Evolutionary conservation across 2,113 vertebrate species (phyloP).

Genomic region (Tringa solitaria): DNA sequence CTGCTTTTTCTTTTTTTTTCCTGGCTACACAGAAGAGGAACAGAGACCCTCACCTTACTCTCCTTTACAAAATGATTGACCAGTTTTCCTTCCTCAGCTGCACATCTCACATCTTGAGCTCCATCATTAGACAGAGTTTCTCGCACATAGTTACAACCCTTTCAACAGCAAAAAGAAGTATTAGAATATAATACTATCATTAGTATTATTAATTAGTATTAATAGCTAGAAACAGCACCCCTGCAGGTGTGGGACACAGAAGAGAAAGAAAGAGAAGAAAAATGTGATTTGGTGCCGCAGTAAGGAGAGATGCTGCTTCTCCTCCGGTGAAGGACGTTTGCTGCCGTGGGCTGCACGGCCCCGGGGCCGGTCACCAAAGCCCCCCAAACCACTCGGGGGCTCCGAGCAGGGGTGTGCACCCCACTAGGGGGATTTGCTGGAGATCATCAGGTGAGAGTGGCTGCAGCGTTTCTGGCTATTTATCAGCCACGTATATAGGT

Average conservation of each 20-base stretch:
- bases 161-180: background rate
- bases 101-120: background rate
- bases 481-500: background rate
- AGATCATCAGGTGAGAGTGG: background rate
- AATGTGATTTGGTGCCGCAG: background rate
- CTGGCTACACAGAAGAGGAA: background rate
- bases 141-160: background rate
- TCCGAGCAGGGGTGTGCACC: background rate
- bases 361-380: background rate
- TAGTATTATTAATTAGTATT: background rate
- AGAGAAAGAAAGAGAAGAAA: background rate
- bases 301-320: background rate
- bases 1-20: background rate
- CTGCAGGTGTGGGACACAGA: background rate
- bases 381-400: background rate
- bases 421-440: background rate
- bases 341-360: fast-evolving
- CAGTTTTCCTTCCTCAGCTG: background rate
- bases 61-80: background rate
- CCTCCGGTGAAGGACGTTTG: fast-evolving
- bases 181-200: background rate
- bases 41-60: background rate
- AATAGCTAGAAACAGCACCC: background rate
- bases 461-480: slow-evolving; percentile 6
- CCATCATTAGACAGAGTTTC: background rate